Conservation (phyloP, 2,797 vertebrate genomes). For the Denticeps clupeoides region DNA sequence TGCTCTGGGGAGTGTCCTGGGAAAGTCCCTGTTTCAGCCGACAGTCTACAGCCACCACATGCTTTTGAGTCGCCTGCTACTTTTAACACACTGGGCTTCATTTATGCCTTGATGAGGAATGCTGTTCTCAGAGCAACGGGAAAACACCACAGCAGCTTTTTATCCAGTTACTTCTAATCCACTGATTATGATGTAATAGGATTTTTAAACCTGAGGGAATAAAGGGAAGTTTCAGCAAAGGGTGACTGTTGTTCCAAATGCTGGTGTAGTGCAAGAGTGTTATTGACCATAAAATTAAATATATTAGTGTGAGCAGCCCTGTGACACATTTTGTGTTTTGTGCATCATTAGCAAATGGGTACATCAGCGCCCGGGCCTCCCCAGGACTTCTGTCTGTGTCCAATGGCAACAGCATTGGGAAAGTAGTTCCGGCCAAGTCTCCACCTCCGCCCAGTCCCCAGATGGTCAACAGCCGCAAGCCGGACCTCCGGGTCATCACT, state of each 20-base stretch:
- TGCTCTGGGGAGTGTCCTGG: slow-evolving; percentile 1
- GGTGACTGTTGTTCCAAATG: slow-evolving; percentile 22
- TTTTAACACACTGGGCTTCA: slow-evolving; percentile 1
- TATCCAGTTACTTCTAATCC: slow-evolving; percentile 17
- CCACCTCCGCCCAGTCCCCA: slow-evolving; percentile 68
- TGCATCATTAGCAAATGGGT: slow-evolving; percentile 74
- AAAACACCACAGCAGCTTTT: slow-evolving; percentile 3
- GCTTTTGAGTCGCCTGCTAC: not conserved
- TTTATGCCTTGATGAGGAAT: slow-evolving; percentile 9
- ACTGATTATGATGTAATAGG: slow-evolving; percentile 27
- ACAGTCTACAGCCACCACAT: not conserved
- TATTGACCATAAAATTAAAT: slow-evolving; percentile 11
- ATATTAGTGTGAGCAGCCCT: slow-evolving; percentile 13
- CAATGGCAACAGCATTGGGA: slow-evolving; percentile 86
- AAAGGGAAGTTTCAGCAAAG: slow-evolving; percentile 17
- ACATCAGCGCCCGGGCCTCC: slow-evolving; percentile 86
- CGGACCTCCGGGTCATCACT: slow-evolving; percentile 92
- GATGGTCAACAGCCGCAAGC: slow-evolving; percentile 78
- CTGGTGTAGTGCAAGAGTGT: slow-evolving; percentile 27
- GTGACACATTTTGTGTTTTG: slow-evolving; percentile 17
- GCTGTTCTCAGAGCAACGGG: not conserved
- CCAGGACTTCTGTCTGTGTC: slow-evolving; percentile 85
- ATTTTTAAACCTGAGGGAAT: slow-evolving; percentile 23
- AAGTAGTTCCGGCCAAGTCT: slow-evolving; percentile 79
- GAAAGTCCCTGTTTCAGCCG: not conserved